These are phyloP conservation scores for Amphiprion clarkii DNA, from an alignment of 2,797 vertebrate genomes.

Conservation along the genomic window DNA sequence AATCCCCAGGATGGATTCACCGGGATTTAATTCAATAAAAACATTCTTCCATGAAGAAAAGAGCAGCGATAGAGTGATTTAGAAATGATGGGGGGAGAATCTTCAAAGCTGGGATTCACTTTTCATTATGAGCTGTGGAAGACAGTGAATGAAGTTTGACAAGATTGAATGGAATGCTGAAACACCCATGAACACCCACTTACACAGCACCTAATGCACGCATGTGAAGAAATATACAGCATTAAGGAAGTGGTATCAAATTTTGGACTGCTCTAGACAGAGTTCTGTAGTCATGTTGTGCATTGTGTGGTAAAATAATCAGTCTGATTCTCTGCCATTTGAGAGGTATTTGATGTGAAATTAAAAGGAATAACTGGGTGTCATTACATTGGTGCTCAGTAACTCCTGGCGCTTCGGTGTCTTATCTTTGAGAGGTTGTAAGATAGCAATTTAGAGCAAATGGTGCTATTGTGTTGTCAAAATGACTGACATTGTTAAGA, in stretches of 20 bases:
- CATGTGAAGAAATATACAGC: constrained; percentile 9
- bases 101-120: constrained; percentile 24
- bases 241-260: constrained; percentile 1
- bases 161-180: constrained; percentile 2
- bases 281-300: constrained; percentile 6
- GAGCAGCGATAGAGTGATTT: constrained; percentile 17
- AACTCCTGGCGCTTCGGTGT: constrained; percentile 12
- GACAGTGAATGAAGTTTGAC: constrained; percentile 10
- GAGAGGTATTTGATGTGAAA: constrained; percentile 13
- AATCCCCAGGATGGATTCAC: constrained; percentile 30
- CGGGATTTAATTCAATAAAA: constrained; percentile 35
- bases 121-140: constrained; percentile 12
- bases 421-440: constrained; percentile 12
- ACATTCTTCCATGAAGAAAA: neutral
- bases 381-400: constrained; percentile 21
- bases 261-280: no score
- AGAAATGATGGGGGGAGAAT: constrained; percentile 31
- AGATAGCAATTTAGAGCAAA: neutral
- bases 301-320: constrained; percentile 4
- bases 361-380: neutral
- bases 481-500: constrained; percentile 11
- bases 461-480: neutral
- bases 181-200: neutral
- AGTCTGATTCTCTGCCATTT: constrained; percentile 6
- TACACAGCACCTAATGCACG: neutral